A percentile compares a stretch with the other conserved stretches of the same genome.
These are phyloP conservation scores for Nannobrachium achirus DNA, from an alignment of 2,113 vertebrate species.

Conservation along the genomic window DNA sequence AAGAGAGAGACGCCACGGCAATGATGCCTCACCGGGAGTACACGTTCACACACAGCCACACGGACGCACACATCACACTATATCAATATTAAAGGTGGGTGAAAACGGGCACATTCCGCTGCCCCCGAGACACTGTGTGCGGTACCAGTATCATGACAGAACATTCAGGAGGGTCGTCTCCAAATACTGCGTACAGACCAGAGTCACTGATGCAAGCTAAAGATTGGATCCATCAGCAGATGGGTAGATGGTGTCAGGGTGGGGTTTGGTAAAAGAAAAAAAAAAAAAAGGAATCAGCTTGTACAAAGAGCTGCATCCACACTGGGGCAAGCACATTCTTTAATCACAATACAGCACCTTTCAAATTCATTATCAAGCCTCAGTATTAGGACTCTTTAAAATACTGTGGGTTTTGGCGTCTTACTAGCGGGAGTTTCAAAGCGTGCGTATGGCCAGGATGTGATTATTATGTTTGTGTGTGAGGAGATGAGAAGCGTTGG, in stretches of 20 bases:
- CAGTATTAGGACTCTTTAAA: constrained; percentile 36
- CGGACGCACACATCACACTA: constrained; percentile 60
- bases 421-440: constrained; percentile 34
- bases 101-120: constrained; percentile 69
- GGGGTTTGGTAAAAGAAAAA: not conserved
- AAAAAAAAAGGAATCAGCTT: constrained; percentile 40
- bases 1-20: constrained; percentile 61
- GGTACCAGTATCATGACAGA: constrained; percentile 56
- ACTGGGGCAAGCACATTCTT: constrained; percentile 62
- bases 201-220: constrained; percentile 33
- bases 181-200: constrained; percentile 51
- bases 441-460: constrained; percentile 31
- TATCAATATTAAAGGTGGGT: constrained; percentile 65
- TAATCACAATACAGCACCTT: constrained; percentile 62
- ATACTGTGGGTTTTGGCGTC: constrained; percentile 45
- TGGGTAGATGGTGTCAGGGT: not conserved
- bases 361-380: constrained; percentile 43
- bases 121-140: constrained; percentile 62
- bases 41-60: constrained; percentile 59
- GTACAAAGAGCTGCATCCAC: constrained; percentile 56
- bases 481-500: constrained; percentile 45
- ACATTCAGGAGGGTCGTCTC: constrained; percentile 63
- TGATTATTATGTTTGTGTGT: constrained; percentile 45
- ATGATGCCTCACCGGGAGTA: constrained; percentile 60
- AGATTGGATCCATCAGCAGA: constrained; percentile 28